Evolutionary conservation across 2,888 invertebrate species (phyloP), one percentile per base, ranked within the genome.

Genomic region (Athetis lepigone): DNA sequence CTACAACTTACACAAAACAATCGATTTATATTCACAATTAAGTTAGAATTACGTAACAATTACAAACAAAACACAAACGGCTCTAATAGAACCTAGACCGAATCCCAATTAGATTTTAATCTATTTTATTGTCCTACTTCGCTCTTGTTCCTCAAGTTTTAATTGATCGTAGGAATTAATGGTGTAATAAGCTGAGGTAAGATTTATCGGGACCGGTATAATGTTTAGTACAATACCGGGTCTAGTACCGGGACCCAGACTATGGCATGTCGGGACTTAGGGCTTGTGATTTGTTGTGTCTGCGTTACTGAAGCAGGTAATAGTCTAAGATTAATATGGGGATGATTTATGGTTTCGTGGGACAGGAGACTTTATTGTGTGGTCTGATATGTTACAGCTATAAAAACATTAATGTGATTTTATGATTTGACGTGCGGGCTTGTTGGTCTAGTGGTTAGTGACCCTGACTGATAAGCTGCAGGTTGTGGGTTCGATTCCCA

Each of bases 61-160:
- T 49, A 62, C 33, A 37, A 66, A 52, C 25, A 43, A 49, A 70
- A 58, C 23, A 64, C 39, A 56, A 56, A 49, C 21, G 19, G 13
- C 23, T 19, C 27, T 62, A 47, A 50, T 46, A 37, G 56, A 39
- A 58, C 42, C 56, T 47, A 61, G 64, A 69, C 49, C 52, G 50
- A 59, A 63, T 49, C 59, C 57, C 70, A 83, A 81, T 83, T 77
- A 79, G 79, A 83, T 81, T 80, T 76, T 78, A 84, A 84, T 84
- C 83, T 80, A 68, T 79, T 80, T 80, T 63, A 80, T 78, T 79
- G 81, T 82, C 45, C 49, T 66, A 69, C 63, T 82, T 71, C 52
- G 51, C 52, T 52, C 63, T 62, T 54, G 67, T 51, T 51, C 25
- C 39, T 9, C 65, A 84, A 84, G 75, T 84, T 84, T 80, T 75